Evolutionary conservation across 1,140 invertebrate species (phyloP).

Genomic region (Platyscapa corneri): DNA sequence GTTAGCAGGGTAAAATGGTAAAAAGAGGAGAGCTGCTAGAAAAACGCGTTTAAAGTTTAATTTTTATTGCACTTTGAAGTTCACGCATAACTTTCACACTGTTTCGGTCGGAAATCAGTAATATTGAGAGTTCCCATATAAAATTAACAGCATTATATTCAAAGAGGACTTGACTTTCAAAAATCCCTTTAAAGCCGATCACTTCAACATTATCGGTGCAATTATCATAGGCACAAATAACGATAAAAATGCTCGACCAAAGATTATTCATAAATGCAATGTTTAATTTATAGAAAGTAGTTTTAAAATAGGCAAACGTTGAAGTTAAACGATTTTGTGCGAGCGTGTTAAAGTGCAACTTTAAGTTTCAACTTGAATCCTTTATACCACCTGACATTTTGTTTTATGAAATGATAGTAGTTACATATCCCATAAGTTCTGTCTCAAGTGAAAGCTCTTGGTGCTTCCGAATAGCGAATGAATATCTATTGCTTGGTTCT

Average conservation of each 20-base stretch:
- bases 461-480: not conserved
- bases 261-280: not conserved
- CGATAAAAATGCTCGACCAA: not conserved
- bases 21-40: too few species aligned
- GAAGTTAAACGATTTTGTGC: not conserved
- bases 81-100: too few species aligned
- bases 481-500: constrained; percentile 20
- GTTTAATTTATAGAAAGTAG: not conserved
- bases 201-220: too few species aligned
- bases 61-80: too few species aligned
- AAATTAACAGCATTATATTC: too few species aligned
- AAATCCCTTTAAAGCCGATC: too few species aligned
- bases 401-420: not conserved
- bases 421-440: constrained; percentile 12
- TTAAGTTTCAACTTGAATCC: constrained; percentile 8
- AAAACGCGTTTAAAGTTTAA: too few species aligned
- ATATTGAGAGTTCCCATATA: too few species aligned
- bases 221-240: too few species aligned
- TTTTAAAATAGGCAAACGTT: not conserved
- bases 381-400: not conserved
- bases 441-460: constrained; percentile 11
- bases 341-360: not conserved
- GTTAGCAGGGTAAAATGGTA: too few species aligned
- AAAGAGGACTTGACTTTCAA: too few species aligned
- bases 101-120: too few species aligned